Base-by-base conservation (phyloP, 2,113 vertebrate genomes). In the Oreochromis tanganicae region DNA sequence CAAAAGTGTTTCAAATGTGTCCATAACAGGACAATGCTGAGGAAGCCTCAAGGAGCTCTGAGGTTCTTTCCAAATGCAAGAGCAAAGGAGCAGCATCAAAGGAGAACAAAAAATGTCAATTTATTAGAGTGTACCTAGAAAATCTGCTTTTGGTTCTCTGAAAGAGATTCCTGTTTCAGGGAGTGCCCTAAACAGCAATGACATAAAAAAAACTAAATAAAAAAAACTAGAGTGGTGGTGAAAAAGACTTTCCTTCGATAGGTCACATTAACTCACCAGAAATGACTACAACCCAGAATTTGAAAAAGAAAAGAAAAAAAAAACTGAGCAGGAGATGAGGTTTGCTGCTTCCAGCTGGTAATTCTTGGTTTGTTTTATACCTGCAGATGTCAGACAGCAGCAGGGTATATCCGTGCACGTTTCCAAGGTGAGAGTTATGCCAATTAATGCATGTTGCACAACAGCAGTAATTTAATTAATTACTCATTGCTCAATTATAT, bases 1-100 rank as follows among this genome's bases (percentile, higher is more conserved):
- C 88, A 36, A 68, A 87, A 82, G 81, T 87, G 66, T 43, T 80
- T 88, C 86, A 90, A 87, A 90, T 89, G 78, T 83, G 27, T 87
- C 61, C 85, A 86, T 88, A 85, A 61, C 61, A 75, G 80, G 82
- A 63, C 21, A n/a, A 38, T 55, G 21, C 36, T 75, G 34, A 90
- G 38, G 68, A 86, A 48, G 17, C 63, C 52, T 50, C 57, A 27
- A 87, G 66, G 63, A 78, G 6, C 73, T 52, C 73, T 52, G 27
- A 50, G 6, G 73, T 52, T 54, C n/a, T 4, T 4, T 82, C 46
- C 68, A 66, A 86, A 82, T 27, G 55, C 59, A 84, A 14, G 21
- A 24, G 73, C 55, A 84, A 38, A 88, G 21, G 29, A 87, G 68
- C 43, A 52, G 63, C 36, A 17, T 41, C 16, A 56, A 21, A 55